Evolutionary conservation across 2,113 vertebrate genomes (phyloP).

Genomic region (Mus musculus): GRCm39 chr3:153058501-153059000

Average conservation of each 20-base stretch:
- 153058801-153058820: neutral
- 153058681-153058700: neutral
- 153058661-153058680: neutral
- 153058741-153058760: neutral
- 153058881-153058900: neutral
- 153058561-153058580: neutral
- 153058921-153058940: neutral
- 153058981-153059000: neutral
- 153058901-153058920: neutral
- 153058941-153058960: neutral
- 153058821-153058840: conserved; percentile 23
- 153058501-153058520: neutral
- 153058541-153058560: neutral
- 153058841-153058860: neutral
- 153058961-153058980: neutral
- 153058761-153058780: neutral
- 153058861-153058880: neutral
- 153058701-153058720: neutral
- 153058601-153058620: neutral
- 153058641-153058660: neutral
- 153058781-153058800: neutral
- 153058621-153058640: neutral
- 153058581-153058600: neutral
- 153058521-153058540: neutral
- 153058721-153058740: neutral